Evolutionary conservation across 2,797 vertebrate species (phyloP).

Genomic region (Leuciscus waleckii): DNA sequence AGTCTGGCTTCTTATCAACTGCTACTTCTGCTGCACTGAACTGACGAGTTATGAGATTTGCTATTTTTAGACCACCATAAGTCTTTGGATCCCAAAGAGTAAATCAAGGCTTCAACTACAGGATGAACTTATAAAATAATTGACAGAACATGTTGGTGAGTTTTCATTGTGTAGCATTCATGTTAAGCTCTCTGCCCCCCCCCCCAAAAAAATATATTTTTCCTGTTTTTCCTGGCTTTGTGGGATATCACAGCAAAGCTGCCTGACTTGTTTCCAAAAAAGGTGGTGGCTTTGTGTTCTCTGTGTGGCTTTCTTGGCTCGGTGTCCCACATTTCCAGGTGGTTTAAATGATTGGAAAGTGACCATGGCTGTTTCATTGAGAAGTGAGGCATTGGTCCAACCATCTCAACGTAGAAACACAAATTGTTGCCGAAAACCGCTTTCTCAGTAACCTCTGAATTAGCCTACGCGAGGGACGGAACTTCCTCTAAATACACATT

Average conservation of each 20-base stretch:
- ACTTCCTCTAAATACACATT: slow-evolving; percentile 44
- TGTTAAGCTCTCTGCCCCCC: not conserved
- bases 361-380: not conserved
- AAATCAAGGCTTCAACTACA: slow-evolving; percentile 55
- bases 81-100: slow-evolving; percentile 52
- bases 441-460: slow-evolving; percentile 20
- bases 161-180: slow-evolving; percentile 10
- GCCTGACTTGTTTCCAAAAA: not conserved
- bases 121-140: slow-evolving; percentile 43
- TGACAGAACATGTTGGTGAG: slow-evolving; percentile 27
- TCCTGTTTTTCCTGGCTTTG: slow-evolving; percentile 13
- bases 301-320: slow-evolving; percentile 12
- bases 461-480: slow-evolving; percentile 12
- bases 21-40: slow-evolving; percentile 33
- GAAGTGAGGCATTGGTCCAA: slow-evolving; percentile 5
- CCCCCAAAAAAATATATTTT: not conserved
- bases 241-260: slow-evolving; percentile 14
- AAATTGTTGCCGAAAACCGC: not conserved
- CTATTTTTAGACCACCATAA: slow-evolving; percentile 36
- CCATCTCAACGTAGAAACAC: not conserved
- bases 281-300: slow-evolving; percentile 12
- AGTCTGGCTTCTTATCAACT: slow-evolving; percentile 27
- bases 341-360: not conserved
- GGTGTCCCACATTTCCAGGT: slow-evolving; percentile 22
- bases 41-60: slow-evolving; percentile 44